Evolutionary conservation across 2,888 invertebrate genomes (phyloP).

Genomic region (Parasteatoda lunata): DNA sequence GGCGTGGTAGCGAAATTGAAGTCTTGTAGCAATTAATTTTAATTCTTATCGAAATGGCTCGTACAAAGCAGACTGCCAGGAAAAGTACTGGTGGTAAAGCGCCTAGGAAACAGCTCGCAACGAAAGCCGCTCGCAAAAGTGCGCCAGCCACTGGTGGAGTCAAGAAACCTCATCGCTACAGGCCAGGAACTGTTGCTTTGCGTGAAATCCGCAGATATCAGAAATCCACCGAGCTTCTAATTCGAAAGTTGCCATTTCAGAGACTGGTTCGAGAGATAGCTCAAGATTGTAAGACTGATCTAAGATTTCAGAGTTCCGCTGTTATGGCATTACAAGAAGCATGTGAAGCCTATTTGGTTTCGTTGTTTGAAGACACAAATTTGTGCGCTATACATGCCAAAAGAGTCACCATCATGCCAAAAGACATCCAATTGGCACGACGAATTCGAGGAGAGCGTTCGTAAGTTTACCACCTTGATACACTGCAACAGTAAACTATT

Average conservation of each 20-base stretch:
- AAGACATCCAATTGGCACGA: no score
- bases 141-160: constrained; percentile 96
- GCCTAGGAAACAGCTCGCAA: constrained; percentile 92
- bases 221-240: constrained; percentile 94
- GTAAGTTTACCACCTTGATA: no score
- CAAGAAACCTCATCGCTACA: constrained; percentile 97
- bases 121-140: constrained; percentile 95
- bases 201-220: constrained; percentile 98
- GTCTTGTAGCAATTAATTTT: no score
- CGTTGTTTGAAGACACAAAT: no score
- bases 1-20: no score
- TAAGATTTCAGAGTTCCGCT: no score
- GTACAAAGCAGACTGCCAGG: constrained; percentile 98
- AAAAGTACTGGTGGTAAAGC: constrained; percentile 98
- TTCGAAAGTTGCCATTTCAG: constrained; percentile 78
- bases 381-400: no score
- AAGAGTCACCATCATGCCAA: no score
- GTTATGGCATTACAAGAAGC: no score
- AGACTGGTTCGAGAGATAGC: constrained; percentile 41
- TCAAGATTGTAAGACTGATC: constrained; percentile 31
- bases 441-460: no score
- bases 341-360: no score
- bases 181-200: constrained; percentile 95
- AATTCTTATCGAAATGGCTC: constrained; percentile 81
- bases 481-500: no score